These are phyloP conservation scores for Campylorhamphus procurvoides DNA, from an alignment of 2,113 vertebrate species.

Conservation along the genomic window DNA sequence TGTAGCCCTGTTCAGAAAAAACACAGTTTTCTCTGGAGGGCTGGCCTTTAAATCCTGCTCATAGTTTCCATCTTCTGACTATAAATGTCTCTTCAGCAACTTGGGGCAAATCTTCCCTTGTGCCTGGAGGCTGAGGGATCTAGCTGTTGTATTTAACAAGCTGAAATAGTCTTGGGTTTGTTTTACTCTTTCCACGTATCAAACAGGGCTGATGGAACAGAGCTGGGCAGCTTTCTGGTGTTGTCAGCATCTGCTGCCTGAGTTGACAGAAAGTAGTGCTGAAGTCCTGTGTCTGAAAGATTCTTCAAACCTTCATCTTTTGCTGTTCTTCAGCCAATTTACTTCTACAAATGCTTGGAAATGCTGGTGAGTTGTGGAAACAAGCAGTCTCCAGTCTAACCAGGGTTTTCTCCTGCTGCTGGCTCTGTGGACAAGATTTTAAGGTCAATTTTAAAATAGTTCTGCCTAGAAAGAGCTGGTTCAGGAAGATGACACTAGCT, in stretches of 20 bases:
- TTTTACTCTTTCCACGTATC: neutral
- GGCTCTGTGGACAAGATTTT: neutral
- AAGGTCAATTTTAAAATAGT: neutral
- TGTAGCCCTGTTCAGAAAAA: neutral
- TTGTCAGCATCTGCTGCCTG: neutral
- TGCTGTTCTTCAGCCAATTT: neutral
- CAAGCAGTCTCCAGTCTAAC: neutral
- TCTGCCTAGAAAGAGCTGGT: slow-evolving; percentile 26
- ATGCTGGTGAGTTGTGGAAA: neutral
- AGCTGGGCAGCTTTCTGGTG: neutral
- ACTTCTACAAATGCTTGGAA: neutral
- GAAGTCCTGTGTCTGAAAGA: neutral
- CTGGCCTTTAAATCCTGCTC: neutral
- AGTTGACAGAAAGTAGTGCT: neutral
- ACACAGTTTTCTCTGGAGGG: neutral
- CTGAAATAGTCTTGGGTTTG: neutral
- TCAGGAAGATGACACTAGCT: neutral
- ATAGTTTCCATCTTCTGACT: neutral
- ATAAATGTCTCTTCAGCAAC: neutral
- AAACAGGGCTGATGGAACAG: neutral
- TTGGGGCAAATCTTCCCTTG: neutral
- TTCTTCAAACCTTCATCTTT: neutral
- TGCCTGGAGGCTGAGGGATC: neutral
- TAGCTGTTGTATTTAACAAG: neutral
- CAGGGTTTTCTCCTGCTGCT: neutral